phyloP scores from a whole-genome alignment of 2,113 vertebrate species.

The Datnioides undecimradiatus region DNA sequence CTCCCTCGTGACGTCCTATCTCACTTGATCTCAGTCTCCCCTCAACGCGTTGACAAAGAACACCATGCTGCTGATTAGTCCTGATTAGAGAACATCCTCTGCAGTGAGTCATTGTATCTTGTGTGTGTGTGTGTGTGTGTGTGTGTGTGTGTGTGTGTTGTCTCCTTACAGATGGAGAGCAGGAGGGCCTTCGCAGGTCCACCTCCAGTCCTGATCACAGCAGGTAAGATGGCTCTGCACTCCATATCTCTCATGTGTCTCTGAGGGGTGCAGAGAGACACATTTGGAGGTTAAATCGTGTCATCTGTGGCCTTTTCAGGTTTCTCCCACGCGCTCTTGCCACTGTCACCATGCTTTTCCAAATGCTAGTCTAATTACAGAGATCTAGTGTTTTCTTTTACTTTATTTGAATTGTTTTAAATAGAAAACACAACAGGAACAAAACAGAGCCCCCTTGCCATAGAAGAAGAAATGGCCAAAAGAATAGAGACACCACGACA shows the following conservation, averaged over 20 bases:
- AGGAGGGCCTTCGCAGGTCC: constrained; percentile 77
- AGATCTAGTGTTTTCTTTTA: neutral
- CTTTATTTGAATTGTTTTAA: neutral
- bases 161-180: constrained; percentile 76
- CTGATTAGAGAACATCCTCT: constrained; percentile 35
- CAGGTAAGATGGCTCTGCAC: constrained; percentile 72
- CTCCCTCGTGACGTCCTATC: constrained; percentile 4
- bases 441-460: too few relatives aligned
- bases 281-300: neutral
- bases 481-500: too few relatives aligned
- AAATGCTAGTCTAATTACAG: neutral
- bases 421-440: neutral
- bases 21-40: neutral
- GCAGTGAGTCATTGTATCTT: constrained; percentile 21
- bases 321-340: neutral
- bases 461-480: too few relatives aligned
- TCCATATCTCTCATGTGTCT: neutral
- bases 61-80: constrained; percentile 41
- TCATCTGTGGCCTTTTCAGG: constrained; percentile 4
- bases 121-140: constrained; percentile 10
- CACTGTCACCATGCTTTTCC: neutral
- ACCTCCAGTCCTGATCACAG: constrained; percentile 83
- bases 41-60: constrained; percentile 22
- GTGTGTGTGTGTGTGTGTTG: constrained; percentile 22
- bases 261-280: neutral